Percentiles rank a stretch among this genome's conserved stretches.
Evolutionary conservation across 2,888 invertebrate species (phyloP).

Genomic region (Azorinus chamasolen): DNA sequence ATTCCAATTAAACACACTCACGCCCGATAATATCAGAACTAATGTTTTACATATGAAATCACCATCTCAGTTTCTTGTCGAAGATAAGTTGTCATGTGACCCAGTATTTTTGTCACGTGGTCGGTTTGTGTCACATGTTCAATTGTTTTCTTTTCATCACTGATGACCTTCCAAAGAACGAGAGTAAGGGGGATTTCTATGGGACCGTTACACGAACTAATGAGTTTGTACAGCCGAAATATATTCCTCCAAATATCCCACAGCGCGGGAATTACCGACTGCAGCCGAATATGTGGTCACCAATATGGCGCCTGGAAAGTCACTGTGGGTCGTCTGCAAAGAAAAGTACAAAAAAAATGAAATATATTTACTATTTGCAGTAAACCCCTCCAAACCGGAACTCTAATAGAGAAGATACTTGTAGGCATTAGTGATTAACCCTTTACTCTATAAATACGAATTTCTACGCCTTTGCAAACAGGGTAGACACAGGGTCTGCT

Average conservation of each 20-base stretch:
- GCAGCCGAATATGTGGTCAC: constrained; percentile 29
- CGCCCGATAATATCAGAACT: constrained; percentile 31
- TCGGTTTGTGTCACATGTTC: constrained; percentile 12
- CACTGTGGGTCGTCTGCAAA: constrained; percentile 62
- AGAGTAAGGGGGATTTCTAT: constrained; percentile 36
- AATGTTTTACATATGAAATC: too few species aligned
- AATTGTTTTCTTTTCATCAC: background rate
- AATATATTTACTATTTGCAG: too few species aligned
- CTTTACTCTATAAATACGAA: too few species aligned
- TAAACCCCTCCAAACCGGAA: too few species aligned
- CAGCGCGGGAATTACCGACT: background rate
- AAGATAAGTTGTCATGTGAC: too few species aligned
- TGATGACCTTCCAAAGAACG: constrained; percentile 2
- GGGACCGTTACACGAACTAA: constrained; percentile 35
- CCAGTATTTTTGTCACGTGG: background rate
- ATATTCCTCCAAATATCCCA: background rate
- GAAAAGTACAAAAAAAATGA: background rate
- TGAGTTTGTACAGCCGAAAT: constrained; percentile 41
- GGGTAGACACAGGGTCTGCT: too few species aligned
- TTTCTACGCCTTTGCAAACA: too few species aligned
- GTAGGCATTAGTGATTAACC: too few species aligned
- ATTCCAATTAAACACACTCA: constrained; percentile 37
- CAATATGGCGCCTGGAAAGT: constrained; percentile 63
- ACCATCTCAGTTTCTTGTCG: too few species aligned
- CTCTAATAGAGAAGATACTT: too few species aligned